These are phyloP conservation scores for Phaethornis superciliosus DNA, from an alignment of 2,113 vertebrate genomes.

Conservation along the genomic window DNA sequence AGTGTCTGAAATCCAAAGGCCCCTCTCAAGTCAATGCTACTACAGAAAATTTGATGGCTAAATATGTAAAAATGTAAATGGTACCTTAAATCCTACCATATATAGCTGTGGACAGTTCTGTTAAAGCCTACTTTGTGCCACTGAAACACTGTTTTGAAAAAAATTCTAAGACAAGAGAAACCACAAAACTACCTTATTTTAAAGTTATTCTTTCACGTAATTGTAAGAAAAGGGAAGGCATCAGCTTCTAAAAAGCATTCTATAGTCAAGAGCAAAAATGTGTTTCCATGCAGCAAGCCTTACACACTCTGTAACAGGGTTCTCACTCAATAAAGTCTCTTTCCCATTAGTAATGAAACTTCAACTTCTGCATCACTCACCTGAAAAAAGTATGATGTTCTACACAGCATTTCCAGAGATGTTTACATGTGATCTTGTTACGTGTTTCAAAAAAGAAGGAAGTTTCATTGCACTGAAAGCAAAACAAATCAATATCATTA, in stretches of 20 bases:
- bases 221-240: background rate
- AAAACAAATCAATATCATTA: background rate
- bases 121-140: background rate
- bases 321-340: background rate
- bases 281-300: background rate
- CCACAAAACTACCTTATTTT: background rate
- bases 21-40: background rate
- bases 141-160: background rate
- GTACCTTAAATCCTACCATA: background rate
- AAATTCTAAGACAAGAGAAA: background rate
- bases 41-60: background rate
- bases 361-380: constrained; percentile 55
- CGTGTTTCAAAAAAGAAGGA: constrained; percentile 90
- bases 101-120: background rate
- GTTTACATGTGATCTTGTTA: constrained; percentile 85
- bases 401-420: constrained; percentile 92
- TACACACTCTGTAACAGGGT: background rate
- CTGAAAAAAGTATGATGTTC: constrained; percentile 92
- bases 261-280: rapidly evolving
- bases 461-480: constrained; percentile 86
- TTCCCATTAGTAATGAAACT: background rate
- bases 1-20: background rate
- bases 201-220: background rate
- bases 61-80: background rate
- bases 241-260: background rate